phyloP scores from a whole-genome alignment of 2,888 invertebrate species.

The Chaitophorus viminalis region DNA sequence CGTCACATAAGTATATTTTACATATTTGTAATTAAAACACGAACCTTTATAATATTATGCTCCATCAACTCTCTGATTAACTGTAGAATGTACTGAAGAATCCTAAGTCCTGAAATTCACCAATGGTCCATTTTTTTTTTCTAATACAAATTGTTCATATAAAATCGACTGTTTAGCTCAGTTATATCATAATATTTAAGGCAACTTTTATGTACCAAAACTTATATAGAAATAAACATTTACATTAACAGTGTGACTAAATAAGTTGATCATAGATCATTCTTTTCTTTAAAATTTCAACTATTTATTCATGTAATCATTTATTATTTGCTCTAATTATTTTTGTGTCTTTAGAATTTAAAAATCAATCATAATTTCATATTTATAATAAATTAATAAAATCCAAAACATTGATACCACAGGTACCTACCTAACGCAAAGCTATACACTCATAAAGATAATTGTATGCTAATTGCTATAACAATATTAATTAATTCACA shows the following conservation, averaged over 20 bases:
- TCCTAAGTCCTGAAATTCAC: neutral
- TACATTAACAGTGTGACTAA: no score
- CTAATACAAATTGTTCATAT: neutral
- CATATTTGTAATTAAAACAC: neutral
- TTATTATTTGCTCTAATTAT: no score
- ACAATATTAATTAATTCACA: no score
- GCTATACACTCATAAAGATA: no score
- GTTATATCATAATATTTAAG: no score
- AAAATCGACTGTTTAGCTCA: no score
- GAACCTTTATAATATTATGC: neutral
- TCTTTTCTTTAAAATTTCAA: no score
- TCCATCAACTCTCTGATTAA: neutral
- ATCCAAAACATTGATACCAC: neutral
- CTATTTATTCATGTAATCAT: no score
- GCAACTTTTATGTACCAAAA: no score
- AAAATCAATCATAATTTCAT: neutral
- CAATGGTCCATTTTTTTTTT: neutral
- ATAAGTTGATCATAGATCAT: no score
- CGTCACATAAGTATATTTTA: neutral
- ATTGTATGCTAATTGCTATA: no score
- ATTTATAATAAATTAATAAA: neutral
- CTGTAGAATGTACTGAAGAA: neutral
- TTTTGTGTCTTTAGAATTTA: neutral
- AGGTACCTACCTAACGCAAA: neutral
- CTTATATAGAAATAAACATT: no score